Base-by-base conservation (phyloP, 2,113 vertebrate genomes). In the Erinaceus europaeus region DNA sequence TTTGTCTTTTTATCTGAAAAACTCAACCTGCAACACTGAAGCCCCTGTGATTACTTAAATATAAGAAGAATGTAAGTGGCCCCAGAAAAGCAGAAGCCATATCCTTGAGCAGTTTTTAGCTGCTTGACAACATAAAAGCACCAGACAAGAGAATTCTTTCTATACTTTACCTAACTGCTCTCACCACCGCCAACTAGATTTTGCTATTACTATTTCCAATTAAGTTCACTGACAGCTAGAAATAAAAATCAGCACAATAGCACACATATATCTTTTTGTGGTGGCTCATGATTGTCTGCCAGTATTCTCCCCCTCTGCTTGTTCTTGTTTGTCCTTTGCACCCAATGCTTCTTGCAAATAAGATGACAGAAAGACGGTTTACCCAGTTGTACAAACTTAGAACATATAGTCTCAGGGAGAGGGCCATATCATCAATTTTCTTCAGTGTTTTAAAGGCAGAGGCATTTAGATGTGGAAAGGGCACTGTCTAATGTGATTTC, bases 401-500 rank as follows among this genome's bases (percentile, higher is more conserved):
- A 92, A 88, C 84, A 86, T 44, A 94, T 94, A 69, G 42, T 64
- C 90, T 52, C 20, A 1, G 80, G 21, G 40, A 23, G 17, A 29
- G 9, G 21, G 15, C n/a, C n/a, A n/a, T n/a, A 29, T 59, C 57
- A 90, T 90, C 80, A 79, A 64, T 75, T 94, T 38, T 80, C 55
- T 78, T 89, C 91, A 91, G 38, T 40, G 18, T 92, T 84, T 91
- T 82, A 73, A 91, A 94, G 77, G 23, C 23, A 6, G 36, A 34
- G 71, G 42, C 20, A 38, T 92, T 96, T 88, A 53, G 52, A 87
- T 93, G 76, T 94, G 89, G 91, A 88, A 94, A 90, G 90, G 71
- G 34, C 25, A 76, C 65, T 75, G 92, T 94, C 95, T 80, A 73
- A 78, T 91, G 83, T 68, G 91, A 93, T 94, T 95, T 95, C 74